A percentile compares a stretch with the other conserved stretches of the same genome.
Conservation (phyloP, 2,113 vertebrate species). For the Peromyscus leucopus region DNA sequence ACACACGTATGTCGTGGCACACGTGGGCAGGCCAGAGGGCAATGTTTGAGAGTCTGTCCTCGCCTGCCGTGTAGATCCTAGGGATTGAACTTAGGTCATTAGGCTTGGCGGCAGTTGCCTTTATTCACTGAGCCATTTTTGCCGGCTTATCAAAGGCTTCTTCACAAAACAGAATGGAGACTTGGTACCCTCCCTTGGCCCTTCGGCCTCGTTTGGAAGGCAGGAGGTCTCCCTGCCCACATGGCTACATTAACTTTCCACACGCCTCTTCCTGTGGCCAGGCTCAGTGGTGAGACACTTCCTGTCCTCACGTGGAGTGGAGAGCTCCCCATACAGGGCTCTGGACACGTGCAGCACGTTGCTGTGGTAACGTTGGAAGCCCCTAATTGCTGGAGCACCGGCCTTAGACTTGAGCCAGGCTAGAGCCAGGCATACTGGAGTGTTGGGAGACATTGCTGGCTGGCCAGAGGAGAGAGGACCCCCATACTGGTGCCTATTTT, state of each 20-base stretch:
- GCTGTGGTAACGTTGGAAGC: background rate
- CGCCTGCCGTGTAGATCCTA: background rate
- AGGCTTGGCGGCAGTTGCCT: background rate
- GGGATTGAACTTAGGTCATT: background rate
- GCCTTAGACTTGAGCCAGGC: background rate
- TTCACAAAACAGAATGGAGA: background rate
- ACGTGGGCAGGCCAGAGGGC: background rate
- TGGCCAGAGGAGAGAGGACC: too few species aligned
- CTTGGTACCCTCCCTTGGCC: background rate
- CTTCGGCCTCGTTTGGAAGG: background rate
- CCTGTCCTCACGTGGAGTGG: background rate
- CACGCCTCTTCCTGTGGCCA: background rate
- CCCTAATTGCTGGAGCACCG: background rate
- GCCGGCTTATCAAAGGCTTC: background rate
- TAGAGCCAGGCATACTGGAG: background rate
- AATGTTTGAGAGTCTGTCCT: background rate
- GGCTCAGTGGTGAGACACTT: background rate
- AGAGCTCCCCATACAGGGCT: rapidly evolving
- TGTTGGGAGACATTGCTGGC: too few species aligned
- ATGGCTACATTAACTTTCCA: rapidly evolving
- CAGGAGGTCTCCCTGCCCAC: background rate
- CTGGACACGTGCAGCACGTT: rapidly evolving
- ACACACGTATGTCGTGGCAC: background rate
- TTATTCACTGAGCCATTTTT: background rate
- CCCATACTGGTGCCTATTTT: background rate